phyloP scores from a whole-genome alignment of 35 echinoderm and acorn worm genomes.

The Chiridota heheva region DNA sequence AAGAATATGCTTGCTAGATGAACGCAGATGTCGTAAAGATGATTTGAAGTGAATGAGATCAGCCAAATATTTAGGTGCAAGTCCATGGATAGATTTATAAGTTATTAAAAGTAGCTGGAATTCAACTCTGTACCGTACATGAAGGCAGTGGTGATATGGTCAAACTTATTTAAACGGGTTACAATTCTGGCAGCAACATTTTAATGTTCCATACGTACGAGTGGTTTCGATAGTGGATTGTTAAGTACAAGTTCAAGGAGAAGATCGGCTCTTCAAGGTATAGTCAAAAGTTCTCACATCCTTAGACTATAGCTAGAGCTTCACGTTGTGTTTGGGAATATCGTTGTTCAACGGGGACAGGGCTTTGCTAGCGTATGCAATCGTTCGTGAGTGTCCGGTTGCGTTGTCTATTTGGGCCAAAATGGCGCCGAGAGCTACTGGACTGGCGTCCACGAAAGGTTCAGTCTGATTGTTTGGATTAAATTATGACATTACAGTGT shows the following conservation, averaged over 20 bases:
- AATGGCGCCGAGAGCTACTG: constrained; percentile 32
- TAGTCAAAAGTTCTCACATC: constrained; percentile 55
- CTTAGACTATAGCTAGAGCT: constrained; percentile 64
- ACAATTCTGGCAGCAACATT: too few species aligned
- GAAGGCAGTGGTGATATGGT: too few species aligned
- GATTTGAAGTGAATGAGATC: too few species aligned
- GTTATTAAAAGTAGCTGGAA: too few species aligned
- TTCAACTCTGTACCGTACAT: too few species aligned
- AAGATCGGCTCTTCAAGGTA: constrained; percentile 36
- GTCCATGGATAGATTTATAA: too few species aligned
- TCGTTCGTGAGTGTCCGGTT: neutral
- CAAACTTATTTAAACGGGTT: too few species aligned
- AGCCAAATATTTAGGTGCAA: too few species aligned
- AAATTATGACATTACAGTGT: constrained; percentile 52
- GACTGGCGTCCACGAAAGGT: constrained; percentile 52
- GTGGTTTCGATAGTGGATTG: constrained; percentile 40
- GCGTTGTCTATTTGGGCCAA: neutral
- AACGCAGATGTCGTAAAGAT: too few species aligned
- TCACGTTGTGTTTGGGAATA: constrained; percentile 58
- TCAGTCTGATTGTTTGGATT: constrained; percentile 29
- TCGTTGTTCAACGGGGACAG: constrained; percentile 40
- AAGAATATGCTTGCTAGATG: too few species aligned
- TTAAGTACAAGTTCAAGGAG: too few species aligned
- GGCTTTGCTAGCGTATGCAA: constrained; percentile 47
- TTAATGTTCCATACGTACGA: too few species aligned